Percentiles rank a stretch among this genome's conserved stretches.
These are phyloP conservation scores for Thera britannica DNA, from an alignment of 2,888 invertebrate species.

Conservation along the genomic window DNA sequence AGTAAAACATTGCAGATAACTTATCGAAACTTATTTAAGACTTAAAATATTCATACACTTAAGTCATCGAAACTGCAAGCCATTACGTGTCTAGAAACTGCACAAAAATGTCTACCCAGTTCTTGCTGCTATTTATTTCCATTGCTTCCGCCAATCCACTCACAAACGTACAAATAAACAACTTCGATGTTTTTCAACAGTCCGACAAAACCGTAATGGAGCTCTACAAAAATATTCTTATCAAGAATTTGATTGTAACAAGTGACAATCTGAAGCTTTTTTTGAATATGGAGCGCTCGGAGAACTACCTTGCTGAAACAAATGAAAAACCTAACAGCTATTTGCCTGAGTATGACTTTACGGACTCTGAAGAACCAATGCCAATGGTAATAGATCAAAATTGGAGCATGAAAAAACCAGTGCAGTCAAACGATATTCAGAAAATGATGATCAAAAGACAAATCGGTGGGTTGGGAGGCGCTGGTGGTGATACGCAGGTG, in stretches of 20 bases:
- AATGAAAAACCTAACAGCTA: conserved; percentile 19
- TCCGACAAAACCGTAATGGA: conserved; percentile 34
- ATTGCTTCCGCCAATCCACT: conserved; percentile 24
- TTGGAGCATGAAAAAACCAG: conserved; percentile 12
- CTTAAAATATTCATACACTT: conserved; percentile 27
- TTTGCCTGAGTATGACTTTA: conserved; percentile 10
- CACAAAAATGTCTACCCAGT: conserved; percentile 26
- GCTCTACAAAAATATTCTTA: conserved; percentile 45
- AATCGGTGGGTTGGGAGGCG: conserved; percentile 36
- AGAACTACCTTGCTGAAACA: conserved; percentile 20
- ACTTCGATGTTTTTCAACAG: conserved; percentile 34
- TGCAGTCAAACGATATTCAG: conserved; percentile 7
- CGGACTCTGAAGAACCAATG: conserved; percentile 1
- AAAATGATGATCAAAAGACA: conserved; percentile 42
- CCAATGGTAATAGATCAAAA: background rate
- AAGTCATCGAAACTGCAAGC: conserved; percentile 1
- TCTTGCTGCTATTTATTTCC: conserved; percentile 27
- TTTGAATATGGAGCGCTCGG: conserved; percentile 43
- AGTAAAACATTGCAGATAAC: conserved; percentile 22
- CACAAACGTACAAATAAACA: conserved; percentile 40
- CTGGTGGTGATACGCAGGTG: conserved; percentile 50
- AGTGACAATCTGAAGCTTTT: conserved; percentile 50
- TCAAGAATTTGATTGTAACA: conserved; percentile 48
- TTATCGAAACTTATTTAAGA: conserved; percentile 16
- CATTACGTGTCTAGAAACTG: conserved; percentile 8